These are phyloP conservation scores for Scytalopus superciliaris DNA, from an alignment of 2,113 vertebrate species.

Conservation along the genomic window DNA sequence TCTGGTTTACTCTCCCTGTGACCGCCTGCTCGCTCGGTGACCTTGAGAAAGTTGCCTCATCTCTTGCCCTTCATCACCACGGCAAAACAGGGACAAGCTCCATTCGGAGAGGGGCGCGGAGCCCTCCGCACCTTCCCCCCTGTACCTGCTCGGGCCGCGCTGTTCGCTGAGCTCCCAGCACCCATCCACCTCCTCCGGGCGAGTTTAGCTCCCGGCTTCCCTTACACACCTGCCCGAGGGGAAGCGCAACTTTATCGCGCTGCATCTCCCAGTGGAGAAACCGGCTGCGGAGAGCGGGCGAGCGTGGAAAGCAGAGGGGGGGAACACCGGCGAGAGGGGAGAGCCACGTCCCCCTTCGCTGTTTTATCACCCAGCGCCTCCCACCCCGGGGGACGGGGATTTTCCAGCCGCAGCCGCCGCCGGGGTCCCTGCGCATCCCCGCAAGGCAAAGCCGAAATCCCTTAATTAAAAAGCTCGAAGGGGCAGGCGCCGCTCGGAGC, in stretches of 20 bases:
- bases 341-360: neutral
- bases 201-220: neutral
- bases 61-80: neutral
- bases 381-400: neutral
- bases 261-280: accelerated
- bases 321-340: accelerated
- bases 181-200: accelerated
- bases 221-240: neutral
- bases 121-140: neutral
- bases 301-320: accelerated
- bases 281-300: neutral
- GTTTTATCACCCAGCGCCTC: neutral
- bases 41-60: neutral
- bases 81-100: neutral
- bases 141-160: too few relatives aligned
- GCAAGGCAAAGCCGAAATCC: neutral
- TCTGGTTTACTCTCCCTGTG: accelerated
- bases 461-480: accelerated
- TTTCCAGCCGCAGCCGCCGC: neutral
- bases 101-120: neutral
- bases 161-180: neutral
- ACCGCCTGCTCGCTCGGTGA: neutral
- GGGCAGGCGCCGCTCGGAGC: neutral
- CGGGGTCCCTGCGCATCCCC: neutral
- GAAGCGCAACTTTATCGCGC: neutral